Evolutionary conservation across 2,113 vertebrate species (phyloP).

Genomic region (Chascanopsetta lugubris): DNA sequence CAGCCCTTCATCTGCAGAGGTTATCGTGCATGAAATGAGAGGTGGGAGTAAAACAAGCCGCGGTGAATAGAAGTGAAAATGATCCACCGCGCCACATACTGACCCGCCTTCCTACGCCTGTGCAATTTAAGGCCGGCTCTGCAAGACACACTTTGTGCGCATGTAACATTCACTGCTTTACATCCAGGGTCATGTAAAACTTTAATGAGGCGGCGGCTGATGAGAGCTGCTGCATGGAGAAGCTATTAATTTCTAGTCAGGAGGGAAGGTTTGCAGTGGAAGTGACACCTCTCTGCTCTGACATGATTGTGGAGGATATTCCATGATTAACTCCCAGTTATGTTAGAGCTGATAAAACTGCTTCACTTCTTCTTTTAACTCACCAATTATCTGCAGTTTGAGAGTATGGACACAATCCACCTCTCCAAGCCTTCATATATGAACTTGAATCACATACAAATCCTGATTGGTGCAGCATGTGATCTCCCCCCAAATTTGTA

Average conservation of each 20-base stretch:
- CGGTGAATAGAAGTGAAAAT: slow-evolving; percentile 51
- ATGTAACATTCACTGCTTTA: slow-evolving; percentile 37
- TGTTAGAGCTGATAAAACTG: background rate
- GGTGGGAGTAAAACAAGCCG: slow-evolving; percentile 60
- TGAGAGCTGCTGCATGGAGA: slow-evolving; percentile 31
- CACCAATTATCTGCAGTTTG: background rate
- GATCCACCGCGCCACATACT: slow-evolving; percentile 46
- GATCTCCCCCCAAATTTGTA: too few relatives aligned
- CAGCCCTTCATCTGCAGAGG: slow-evolving; percentile 43
- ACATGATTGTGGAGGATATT: background rate
- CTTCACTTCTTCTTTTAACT: background rate
- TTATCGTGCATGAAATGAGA: slow-evolving; percentile 71
- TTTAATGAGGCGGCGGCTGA: slow-evolving; percentile 46
- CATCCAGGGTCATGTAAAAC: slow-evolving; percentile 41
- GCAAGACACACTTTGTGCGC: slow-evolving; percentile 35
- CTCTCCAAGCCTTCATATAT: too few relatives aligned
- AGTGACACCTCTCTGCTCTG: slow-evolving; percentile 1
- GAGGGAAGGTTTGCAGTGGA: background rate
- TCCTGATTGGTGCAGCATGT: too few relatives aligned
- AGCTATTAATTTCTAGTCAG: slow-evolving; percentile 33
- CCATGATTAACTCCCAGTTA: background rate
- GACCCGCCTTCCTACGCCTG: slow-evolving; percentile 51
- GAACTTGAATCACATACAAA: too few relatives aligned
- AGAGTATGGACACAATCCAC: background rate
- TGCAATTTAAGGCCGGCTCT: slow-evolving; percentile 43